Base-by-base conservation (phyloP, 2,888 invertebrate species). In the Epinotia brunnichana region DNA sequence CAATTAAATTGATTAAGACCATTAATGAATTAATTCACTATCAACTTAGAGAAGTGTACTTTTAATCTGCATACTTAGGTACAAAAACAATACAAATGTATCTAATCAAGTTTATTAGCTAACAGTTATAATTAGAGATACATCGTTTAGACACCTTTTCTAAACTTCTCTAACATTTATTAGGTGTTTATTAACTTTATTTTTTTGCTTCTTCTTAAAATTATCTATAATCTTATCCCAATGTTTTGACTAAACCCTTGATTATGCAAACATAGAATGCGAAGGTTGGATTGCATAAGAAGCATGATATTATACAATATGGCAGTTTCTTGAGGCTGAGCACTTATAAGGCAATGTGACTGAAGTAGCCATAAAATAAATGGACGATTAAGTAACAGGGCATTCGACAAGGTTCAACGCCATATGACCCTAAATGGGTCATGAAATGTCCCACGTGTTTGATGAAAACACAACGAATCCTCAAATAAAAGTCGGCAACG, bases 271-370 rank as follows among this genome's bases (percentile, higher is more conserved):
- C 35, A 7, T 15, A 11, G 59, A 53, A 70, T n/a, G 53, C 21
- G 59, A 70, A 66, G 73, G 69, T 59, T 19, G 13, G 11, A 17
- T 73, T 73, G 68, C 68, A 39, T 56, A 72, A 72, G 48, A 9
- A 19, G n/a, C 51, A 59, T 59, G 21, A 61, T 13, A 57, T 56
- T 61, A 67, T 60, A 66, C 66, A 53, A 54, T 53, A 39, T 60
- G 53, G 35, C 35, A 19, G 5, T 51, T 53, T 35, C 3, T 60
- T 41, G 64, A 66, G 51, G 70, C 53, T 39, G 21, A 17, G 17
- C 39, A 39, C 70, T 21, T 57, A 56, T 48, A 44, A 41, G 48
- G 29, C 10, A 17, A 41, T 54, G 61, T 69, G 61, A 41, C 59
- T 48, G 19, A 19, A 35, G 39, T n/a, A 17, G n/a, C 3, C 39